phyloP scores from a whole-genome alignment of 2,113 vertebrate species.

The Xenopus tropicalis region DNA sequence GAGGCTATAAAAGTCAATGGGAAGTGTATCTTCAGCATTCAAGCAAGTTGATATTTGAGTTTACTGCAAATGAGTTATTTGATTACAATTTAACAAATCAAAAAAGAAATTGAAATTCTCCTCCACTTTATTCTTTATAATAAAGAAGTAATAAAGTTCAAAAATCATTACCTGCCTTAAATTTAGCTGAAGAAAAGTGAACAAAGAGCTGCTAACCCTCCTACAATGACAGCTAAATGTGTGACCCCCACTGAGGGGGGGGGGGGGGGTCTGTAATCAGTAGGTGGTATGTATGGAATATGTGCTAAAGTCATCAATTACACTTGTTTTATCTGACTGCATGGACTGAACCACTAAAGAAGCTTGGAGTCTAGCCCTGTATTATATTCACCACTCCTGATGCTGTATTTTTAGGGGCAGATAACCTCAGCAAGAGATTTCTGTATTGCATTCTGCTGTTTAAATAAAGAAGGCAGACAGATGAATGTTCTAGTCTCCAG shows the following conservation, averaged over 20 bases:
- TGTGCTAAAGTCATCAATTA: slow-evolving; percentile 24
- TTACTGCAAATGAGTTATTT: too few relatives aligned
- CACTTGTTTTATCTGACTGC: slow-evolving; percentile 31
- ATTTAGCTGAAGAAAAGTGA: too few relatives aligned
- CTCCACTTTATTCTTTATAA: too few relatives aligned
- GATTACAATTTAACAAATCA: too few relatives aligned
- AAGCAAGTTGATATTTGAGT: too few relatives aligned
- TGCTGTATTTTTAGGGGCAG: neutral
- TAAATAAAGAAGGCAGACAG: slow-evolving; percentile 6
- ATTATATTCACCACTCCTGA: neutral
- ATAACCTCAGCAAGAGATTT: slow-evolving; percentile 5
- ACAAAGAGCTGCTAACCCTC: slow-evolving; percentile 3
- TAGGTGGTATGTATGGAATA: slow-evolving; percentile 16
- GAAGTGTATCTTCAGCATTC: too few relatives aligned
- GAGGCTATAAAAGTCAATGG: too few relatives aligned
- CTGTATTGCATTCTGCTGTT: slow-evolving; percentile 4
- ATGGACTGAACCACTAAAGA: slow-evolving; percentile 10
- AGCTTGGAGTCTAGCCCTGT: slow-evolving; percentile 2
- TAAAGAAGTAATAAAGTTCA: too few relatives aligned
- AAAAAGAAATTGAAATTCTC: too few relatives aligned
- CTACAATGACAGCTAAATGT: neutral
- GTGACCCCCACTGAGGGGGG: slow-evolving; percentile 2
- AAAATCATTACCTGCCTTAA: too few relatives aligned
- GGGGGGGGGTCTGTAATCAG: slow-evolving; percentile 32
- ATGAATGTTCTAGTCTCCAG: slow-evolving; percentile 9